Evolutionary conservation across 2,888 invertebrate species (phyloP).

Genomic region (Acrobasis suavella): DNA sequence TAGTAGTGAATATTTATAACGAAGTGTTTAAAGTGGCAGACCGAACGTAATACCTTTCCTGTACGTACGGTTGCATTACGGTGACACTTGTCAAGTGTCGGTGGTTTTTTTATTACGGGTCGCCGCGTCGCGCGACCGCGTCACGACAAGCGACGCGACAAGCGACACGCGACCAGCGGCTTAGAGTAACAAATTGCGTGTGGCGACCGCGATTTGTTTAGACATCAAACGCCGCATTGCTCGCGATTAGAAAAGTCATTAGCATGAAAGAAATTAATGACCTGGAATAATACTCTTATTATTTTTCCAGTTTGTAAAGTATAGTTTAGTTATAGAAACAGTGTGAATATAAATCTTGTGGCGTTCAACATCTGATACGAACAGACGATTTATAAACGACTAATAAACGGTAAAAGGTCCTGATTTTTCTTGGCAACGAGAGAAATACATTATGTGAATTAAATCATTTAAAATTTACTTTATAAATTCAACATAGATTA

Average conservation of each 20-base stretch:
- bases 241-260: constrained; percentile 1
- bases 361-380: too few species aligned
- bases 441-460: too few species aligned
- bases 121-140: too few species aligned
- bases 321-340: not conserved
- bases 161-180: constrained; percentile 15
- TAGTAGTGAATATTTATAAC: not conserved
- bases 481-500: too few species aligned
- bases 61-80: not conserved
- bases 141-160: constrained; percentile 5
- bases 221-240: constrained; percentile 9
- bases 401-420: too few species aligned
- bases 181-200: constrained; percentile 20
- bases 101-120: not conserved
- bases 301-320: not conserved
- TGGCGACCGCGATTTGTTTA: not conserved
- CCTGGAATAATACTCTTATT: not conserved
- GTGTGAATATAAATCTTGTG: too few species aligned
- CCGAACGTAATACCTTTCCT: constrained; percentile 5
- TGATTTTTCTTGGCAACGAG: too few species aligned
- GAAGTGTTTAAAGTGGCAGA: constrained; percentile 1
- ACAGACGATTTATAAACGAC: too few species aligned
- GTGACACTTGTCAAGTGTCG: constrained; percentile 5
- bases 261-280: not conserved
- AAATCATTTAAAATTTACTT: too few species aligned